phyloP scores from a whole-genome alignment of 2,888 invertebrate species.

The Arenicola marina region DNA sequence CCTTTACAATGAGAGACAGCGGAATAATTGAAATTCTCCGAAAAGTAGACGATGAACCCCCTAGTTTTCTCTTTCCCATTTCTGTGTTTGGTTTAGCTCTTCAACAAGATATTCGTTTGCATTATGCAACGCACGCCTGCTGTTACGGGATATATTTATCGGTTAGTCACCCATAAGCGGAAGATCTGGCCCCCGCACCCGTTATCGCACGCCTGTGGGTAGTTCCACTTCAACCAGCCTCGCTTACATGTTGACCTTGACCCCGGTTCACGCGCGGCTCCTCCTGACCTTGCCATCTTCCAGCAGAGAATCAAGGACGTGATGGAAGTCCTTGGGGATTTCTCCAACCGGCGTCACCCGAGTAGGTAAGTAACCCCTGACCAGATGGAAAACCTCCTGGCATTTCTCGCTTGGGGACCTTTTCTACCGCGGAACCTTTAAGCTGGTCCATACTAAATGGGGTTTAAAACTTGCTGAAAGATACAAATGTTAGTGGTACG shows the following conservation, averaged over 20 bases:
- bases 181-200: too few species aligned
- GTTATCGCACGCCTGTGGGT: too few species aligned
- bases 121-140: not conserved
- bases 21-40: not conserved
- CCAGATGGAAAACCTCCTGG: too few species aligned
- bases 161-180: too few species aligned
- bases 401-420: too few species aligned
- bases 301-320: conserved; percentile 88
- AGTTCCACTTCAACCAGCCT: too few species aligned
- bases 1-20: not conserved
- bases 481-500: too few species aligned
- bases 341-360: conserved; percentile 64
- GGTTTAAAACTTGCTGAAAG: too few species aligned
- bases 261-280: conserved; percentile 36
- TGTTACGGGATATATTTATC: too few species aligned
- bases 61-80: too few species aligned
- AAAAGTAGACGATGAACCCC: conserved; percentile 60
- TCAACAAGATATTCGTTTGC: not conserved
- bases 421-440: too few species aligned
- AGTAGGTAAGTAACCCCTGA: conserved; percentile 55
- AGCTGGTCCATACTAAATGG: too few species aligned
- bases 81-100: not conserved
- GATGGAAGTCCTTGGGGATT: conserved; percentile 78
- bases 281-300: conserved; percentile 73
- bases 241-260: conserved; percentile 7